phyloP scores from a whole-genome alignment of 2,888 invertebrate species.

The Phyto melanocephala region DNA sequence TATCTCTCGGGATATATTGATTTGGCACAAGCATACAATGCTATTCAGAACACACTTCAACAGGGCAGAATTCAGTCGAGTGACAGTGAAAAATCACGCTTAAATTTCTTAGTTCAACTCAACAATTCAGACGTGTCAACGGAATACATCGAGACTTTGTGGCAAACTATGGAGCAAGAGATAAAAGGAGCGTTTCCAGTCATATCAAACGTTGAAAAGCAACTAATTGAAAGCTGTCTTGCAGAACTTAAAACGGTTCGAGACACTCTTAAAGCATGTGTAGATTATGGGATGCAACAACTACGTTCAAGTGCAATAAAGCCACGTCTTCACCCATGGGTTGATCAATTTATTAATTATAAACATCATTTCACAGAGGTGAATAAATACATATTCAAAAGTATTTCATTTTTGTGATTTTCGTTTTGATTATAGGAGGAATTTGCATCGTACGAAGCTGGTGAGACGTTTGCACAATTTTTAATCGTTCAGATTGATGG shows the following conservation, averaged over 20 bases:
- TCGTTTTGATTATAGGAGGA: slow-evolving; percentile 83
- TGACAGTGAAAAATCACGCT: slow-evolving; percentile 87
- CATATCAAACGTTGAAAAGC: slow-evolving; percentile 83
- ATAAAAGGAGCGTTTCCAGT: slow-evolving; percentile 83
- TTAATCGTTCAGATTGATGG: slow-evolving; percentile 88
- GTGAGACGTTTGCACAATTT: slow-evolving; percentile 91
- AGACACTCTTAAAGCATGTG: slow-evolving; percentile 81
- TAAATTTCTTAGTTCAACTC: slow-evolving; percentile 87
- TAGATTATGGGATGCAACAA: slow-evolving; percentile 90
- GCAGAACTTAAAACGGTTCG: slow-evolving; percentile 79
- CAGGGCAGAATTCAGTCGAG: slow-evolving; percentile 89
- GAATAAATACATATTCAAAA: not conserved
- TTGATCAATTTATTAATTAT: slow-evolving; percentile 88
- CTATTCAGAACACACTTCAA: slow-evolving; percentile 88
- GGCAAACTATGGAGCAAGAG: slow-evolving; percentile 86
- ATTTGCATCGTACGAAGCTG: slow-evolving; percentile 89
- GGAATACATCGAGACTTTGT: slow-evolving; percentile 93
- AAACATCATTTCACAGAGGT: slow-evolving; percentile 91
- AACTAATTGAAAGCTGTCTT: slow-evolving; percentile 86
- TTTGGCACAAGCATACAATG: slow-evolving; percentile 89
- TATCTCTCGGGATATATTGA: slow-evolving; percentile 89
- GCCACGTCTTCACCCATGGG: slow-evolving; percentile 90
- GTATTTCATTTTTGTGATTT: not conserved
- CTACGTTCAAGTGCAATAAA: slow-evolving; percentile 89
- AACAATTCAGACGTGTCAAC: slow-evolving; percentile 95